Percentiles rank a stretch among this genome's conserved stretches.
Conservation (phyloP, 53 echinoderm and acorn worm species). For the Apostichopus leukothele region DNA sequence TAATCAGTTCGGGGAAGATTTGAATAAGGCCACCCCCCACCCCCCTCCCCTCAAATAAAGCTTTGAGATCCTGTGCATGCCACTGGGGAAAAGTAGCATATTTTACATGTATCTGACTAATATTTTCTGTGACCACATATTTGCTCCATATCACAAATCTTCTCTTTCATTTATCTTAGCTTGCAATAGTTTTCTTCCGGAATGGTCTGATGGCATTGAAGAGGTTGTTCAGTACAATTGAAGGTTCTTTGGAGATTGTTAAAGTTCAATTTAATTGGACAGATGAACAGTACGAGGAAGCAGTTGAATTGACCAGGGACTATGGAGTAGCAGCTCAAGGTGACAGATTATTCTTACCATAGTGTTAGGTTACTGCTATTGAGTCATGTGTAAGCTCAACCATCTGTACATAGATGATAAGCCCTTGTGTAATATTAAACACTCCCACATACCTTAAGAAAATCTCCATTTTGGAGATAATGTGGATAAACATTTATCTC, state of each 20-base stretch:
- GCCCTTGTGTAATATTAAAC: not conserved
- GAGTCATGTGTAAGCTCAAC: not conserved
- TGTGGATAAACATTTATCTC: no score
- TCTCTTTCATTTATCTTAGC: constrained; percentile 12
- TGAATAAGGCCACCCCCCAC: no score
- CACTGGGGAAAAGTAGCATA: no score
- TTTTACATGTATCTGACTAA: no score
- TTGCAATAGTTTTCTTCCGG: constrained; percentile 44
- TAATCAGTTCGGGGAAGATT: no score
- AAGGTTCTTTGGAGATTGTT: not conserved
- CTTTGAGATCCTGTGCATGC: no score
- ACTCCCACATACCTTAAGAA: no score
- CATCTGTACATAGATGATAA: not conserved
- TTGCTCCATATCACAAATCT: not conserved
- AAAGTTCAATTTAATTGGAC: constrained; percentile 43
- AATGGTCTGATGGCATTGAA: constrained; percentile 10
- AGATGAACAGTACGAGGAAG: constrained; percentile 15
- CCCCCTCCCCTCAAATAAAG: no score
- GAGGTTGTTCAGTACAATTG: not conserved
- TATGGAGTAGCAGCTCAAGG: constrained; percentile 36
- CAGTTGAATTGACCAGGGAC: not conserved
- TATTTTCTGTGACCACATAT: no score
- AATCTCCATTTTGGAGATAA: no score
- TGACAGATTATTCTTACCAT: not conserved
- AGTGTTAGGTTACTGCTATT: no score